These are phyloP conservation scores for Phalloptychus januarius DNA, from an alignment of 2,797 vertebrate genomes.

Conservation along the genomic window DNA sequence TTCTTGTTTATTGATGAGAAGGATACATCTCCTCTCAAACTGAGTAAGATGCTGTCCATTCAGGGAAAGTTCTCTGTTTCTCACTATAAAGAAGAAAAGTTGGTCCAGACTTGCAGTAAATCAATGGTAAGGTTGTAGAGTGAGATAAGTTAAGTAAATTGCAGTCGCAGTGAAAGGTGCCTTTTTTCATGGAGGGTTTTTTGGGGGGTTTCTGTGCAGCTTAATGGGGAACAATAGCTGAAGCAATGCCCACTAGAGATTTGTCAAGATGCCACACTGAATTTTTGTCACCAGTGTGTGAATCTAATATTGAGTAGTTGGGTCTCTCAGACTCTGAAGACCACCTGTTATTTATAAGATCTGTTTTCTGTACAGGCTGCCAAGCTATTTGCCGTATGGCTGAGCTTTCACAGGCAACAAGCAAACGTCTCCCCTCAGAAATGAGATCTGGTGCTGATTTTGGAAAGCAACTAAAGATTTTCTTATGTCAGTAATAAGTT, in stretches of 20 bases:
- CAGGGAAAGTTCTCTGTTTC: neutral
- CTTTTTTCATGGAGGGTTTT: neutral
- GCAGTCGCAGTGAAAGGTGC: neutral
- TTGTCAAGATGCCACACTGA: constrained; percentile 24
- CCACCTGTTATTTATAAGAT: constrained; percentile 64
- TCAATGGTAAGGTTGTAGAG: neutral
- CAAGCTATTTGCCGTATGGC: constrained; percentile 55
- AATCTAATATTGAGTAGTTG: constrained; percentile 57
- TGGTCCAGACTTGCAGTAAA: neutral
- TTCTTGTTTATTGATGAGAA: neutral
- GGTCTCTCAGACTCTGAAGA: constrained; percentile 44
- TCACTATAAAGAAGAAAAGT: constrained; percentile 2
- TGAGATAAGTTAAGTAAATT: neutral
- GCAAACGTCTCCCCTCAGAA: constrained; percentile 15
- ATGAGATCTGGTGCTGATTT: neutral
- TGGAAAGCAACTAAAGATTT: neutral
- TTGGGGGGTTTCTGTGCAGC: neutral
- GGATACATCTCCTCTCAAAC: neutral
- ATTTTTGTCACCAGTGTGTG: constrained; percentile 49
- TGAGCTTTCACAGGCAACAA: constrained; percentile 22
- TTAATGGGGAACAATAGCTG: constrained; percentile 39
- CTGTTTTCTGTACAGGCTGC: constrained; percentile 32
- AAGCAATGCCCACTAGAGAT: constrained; percentile 37
- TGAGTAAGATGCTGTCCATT: neutral
- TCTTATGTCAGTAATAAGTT: neutral